phyloP scores from a whole-genome alignment of 2,797 vertebrate species.

The Aotus griseimembra region DNA sequence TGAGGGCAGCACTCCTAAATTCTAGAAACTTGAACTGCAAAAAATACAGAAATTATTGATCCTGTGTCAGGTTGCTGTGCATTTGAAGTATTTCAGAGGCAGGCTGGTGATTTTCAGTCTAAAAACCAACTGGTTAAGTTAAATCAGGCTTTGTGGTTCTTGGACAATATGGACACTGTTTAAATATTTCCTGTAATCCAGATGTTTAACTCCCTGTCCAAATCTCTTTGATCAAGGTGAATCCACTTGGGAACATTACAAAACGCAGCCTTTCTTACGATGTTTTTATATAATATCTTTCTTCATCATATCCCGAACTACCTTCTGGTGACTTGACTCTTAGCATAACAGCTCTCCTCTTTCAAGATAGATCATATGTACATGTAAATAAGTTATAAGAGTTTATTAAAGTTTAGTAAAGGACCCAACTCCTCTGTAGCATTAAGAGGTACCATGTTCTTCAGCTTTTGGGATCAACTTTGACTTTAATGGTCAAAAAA shows the following conservation, averaged over 20 bases:
- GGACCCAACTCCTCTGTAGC: background rate
- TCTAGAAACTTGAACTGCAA: background rate
- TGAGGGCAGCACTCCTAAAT: background rate
- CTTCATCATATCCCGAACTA: background rate
- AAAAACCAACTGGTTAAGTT: slow-evolving; percentile 22
- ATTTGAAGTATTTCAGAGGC: background rate
- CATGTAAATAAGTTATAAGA: background rate
- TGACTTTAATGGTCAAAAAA: background rate
- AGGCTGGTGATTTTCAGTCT: slow-evolving; percentile 7
- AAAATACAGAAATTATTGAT: background rate
- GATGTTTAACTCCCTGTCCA: slow-evolving; percentile 42
- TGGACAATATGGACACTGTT: background rate
- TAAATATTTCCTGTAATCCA: slow-evolving; percentile 33
- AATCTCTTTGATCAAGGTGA: slow-evolving; percentile 18
- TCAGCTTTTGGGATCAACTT: background rate
- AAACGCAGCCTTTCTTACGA: background rate
- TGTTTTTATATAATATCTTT: background rate
- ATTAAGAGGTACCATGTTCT: background rate
- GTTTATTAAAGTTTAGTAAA: background rate
- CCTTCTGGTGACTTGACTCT: background rate
- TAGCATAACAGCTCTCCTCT: background rate
- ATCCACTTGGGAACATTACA: background rate
- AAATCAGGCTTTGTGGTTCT: background rate
- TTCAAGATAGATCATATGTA: background rate
- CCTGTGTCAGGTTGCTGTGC: background rate